Base-by-base conservation (phyloP, 2,888 invertebrate genomes). In the Tridacna gigas region DNA sequence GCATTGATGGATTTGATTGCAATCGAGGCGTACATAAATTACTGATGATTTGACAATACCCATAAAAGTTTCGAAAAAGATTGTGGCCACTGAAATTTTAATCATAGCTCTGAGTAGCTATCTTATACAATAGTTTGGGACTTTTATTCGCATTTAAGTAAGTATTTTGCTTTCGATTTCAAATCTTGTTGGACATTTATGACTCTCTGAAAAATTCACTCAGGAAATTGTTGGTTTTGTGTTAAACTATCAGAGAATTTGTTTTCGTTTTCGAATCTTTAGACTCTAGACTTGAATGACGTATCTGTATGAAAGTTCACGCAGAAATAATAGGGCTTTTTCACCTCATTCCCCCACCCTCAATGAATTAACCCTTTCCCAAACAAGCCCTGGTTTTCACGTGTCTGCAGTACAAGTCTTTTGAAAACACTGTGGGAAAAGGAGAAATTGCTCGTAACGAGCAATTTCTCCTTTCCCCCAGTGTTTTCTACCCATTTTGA, bases 141-240 rank as follows among this genome's bases (percentile, higher is more conserved):
- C 71, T 71, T 71, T 71, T 71, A 71, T 71, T 71, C 48, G 51
- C 71, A 25, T 71, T 71, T 71, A 71, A 71, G 71, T 71, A 71
- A 71, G 71, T 71, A 71, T 26, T 71, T 71, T 71, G 71, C 51
- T 71, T 71, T 71, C 71, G 71, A 71, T 71, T 71, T 71, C 71
- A 51, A 71, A 48, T 71, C 51, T 47, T 51, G 37, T 9, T 26
- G 25, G 71, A 71, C 71, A 51, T 71, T 71, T 71, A 71, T 71
- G n/a, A 18, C 71, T 22, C 20, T 56, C 56, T 37, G 7, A n/a
- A 7, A 37, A 37, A 37, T 37, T 37, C 3, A 37, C 7, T 37
- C 37, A 37, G 37, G 56, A 56, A 56, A 56, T 15, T 56, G 56
- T 9, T 56, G 56, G 56, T 56, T 56, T 56, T 7, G 37, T 37